Evolutionary conservation across 2,888 invertebrate species (phyloP), one percentile per base, ranked within the genome.

Genomic region (Zaprionus bogoriensis): DNA sequence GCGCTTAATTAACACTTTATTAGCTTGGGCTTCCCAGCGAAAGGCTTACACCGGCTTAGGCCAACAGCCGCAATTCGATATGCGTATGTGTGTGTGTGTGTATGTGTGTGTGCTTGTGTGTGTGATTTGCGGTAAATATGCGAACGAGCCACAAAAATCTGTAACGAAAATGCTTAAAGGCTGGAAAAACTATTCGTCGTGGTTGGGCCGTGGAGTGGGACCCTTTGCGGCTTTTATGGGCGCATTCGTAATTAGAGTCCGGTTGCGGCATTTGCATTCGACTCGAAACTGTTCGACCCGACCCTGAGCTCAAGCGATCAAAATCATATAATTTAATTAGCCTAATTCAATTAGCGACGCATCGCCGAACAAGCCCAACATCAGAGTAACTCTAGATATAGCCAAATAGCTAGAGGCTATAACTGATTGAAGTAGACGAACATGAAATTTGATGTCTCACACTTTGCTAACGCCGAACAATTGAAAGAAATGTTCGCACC

Each of bases 1-100:
- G 62, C 67, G 78, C 78, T 75, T 77, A 77, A 81, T 81, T 81
- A 84, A 84, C 75, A 84, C 82, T 81, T 78, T 71, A 81, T 84
- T 85, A 84, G 82, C 76, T 78, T 67, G 61, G 50, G 72, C n/a
- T n/a, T n/a, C 63, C 44, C 47, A 60, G 62, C 62, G 61, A 61
- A 70, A 54, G 77, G 67, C 77, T 82, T 75, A 75, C 67, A 54
- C 66, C 45, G 71, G 68, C 79, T 75, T 58, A 67, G 25, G 20
- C 58, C 60, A 61, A 45, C 62, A 58, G 41, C 22, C 23, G 42
- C 38, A 69, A 57, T 52, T 25, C 41, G 66, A 75, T 75, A 66
- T 58, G 47, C 48, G 14, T 10, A 28, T 10, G 10, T 27, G 36
- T 30, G 48, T 36, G 32, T 42, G 7, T 58, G 58, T 45, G 53